Evolutionary conservation across 2,888 invertebrate species (phyloP).

Genomic region (Drosophila nr. perissopoda): DNA sequence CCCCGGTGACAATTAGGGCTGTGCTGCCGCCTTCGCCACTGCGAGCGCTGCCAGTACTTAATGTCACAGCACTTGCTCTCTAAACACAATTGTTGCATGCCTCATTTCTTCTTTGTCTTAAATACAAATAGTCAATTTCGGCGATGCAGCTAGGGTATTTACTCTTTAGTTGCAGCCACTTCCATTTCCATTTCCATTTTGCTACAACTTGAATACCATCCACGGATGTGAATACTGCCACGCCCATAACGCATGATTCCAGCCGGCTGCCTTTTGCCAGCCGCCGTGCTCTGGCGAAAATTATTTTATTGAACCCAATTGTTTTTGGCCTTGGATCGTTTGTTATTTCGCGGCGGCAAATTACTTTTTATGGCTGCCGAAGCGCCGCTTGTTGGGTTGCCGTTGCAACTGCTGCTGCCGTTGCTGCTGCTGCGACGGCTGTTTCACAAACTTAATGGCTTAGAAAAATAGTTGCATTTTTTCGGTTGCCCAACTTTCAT

Average conservation of each 20-base stretch:
- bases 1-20: background rate
- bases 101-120: background rate
- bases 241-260: conserved; percentile 50
- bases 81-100: background rate
- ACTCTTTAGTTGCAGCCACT: conserved; percentile 31
- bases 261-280: conserved; percentile 45
- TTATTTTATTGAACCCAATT: conserved; percentile 82
- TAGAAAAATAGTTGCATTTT: conserved; percentile 81
- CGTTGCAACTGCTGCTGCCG: background rate
- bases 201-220: background rate
- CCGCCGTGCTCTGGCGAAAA: conserved; percentile 46
- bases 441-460: conserved; percentile 80
- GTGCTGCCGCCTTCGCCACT: no score
- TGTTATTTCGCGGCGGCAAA: conserved; percentile 75
- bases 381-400: conserved; percentile 40
- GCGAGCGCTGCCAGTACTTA: background rate
- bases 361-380: conserved; percentile 74
- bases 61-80: background rate
- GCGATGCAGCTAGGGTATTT: conserved; percentile 7
- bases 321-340: conserved; percentile 75
- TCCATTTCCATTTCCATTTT: background rate
- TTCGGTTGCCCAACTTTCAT: conserved; percentile 76
- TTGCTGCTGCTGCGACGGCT: conserved; percentile 54
- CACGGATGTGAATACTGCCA: background rate
- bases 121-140: conserved; percentile 7